A percentile compares a stretch with the other conserved stretches of the same genome.
These are phyloP conservation scores for Aphelenchoides besseyi DNA, from an alignment of 1,140 invertebrate genomes.

Conservation along the genomic window DNA sequence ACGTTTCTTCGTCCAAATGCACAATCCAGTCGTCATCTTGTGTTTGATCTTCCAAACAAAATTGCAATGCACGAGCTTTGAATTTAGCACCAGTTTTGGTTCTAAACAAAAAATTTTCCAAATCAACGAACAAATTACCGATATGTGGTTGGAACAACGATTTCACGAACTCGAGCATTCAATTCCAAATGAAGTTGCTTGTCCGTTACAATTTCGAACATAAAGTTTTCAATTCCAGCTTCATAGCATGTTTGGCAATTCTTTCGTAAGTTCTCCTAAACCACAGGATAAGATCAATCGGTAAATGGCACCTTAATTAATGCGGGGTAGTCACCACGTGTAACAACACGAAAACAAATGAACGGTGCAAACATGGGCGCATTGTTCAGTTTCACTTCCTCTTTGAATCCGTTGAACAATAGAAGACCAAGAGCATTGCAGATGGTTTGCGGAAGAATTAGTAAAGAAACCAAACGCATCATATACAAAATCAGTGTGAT, in stretches of 20 bases:
- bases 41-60: slow-evolving; percentile 82
- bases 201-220: slow-evolving; percentile 94
- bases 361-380: slow-evolving; percentile 84
- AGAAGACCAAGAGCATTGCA: slow-evolving; percentile 86
- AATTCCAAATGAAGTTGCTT: slow-evolving; percentile 74
- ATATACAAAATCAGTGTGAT: slow-evolving; percentile 73
- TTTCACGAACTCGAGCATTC: slow-evolving; percentile 67
- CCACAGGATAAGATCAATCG: too few relatives aligned
- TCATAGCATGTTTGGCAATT: slow-evolving; percentile 85
- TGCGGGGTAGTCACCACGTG: slow-evolving; percentile 86
- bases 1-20: slow-evolving; percentile 94
- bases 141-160: slow-evolving; percentile 50
- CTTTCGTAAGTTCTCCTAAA: slow-evolving; percentile 75
- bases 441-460: slow-evolving; percentile 74
- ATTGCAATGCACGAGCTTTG: slow-evolving; percentile 90
- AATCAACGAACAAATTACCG: slow-evolving; percentile 32
- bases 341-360: slow-evolving; percentile 89
- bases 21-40: slow-evolving; percentile 91
- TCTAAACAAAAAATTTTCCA: slow-evolving; percentile 46
- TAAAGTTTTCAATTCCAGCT: slow-evolving; percentile 88
- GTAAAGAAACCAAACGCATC: slow-evolving; percentile 76
- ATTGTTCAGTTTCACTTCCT: too few relatives aligned
- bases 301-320: slow-evolving; percentile 75
- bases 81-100: slow-evolving; percentile 86
- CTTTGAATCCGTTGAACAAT: slow-evolving; percentile 88